Evolutionary conservation across 2,888 invertebrate species (phyloP), one percentile per base, ranked within the genome.

Genomic region (Galeruca laticollis): DNA sequence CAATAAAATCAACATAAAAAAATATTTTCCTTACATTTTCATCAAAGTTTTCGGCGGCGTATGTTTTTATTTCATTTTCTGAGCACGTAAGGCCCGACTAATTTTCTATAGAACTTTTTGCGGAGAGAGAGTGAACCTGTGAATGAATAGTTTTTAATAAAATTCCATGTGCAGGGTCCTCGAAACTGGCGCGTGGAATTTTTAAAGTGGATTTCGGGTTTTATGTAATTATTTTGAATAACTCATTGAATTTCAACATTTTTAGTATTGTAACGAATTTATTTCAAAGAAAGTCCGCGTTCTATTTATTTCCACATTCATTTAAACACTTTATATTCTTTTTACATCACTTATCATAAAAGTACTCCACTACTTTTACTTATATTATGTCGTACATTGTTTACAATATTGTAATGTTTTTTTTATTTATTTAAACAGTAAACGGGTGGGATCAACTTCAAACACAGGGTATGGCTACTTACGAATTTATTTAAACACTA

Each of bases 21-120:
- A 65, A 65, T 64, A 56, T 64, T 65, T 65, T 65, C 65, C 57
- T 65, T 65, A 57, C 47, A 49, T 65, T 65, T 65, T 65, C 65
- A 65, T 65, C 65, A 57, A 65, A 65, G 47, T 57, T 65, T 65
- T 64, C 13, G 56, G 47, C 52, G 15, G 8, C 5, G 64, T 43
- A 33, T 64, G 47, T 65, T 65, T 65, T 57, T 65, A 65, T 65
- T 65, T 65, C 65, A 65, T 65, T 65, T 65, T 65, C 65, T 5
- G 18, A 35, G 65, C 65, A 65, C 65, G 65, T 65, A 65, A 65
- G 65, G 57, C 65, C 31, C 20, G 40, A 33, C 31, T 65, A 65
- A 65, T 65, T 65, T 65, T 65, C 65, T 65, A 57, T 65, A 54
- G 49, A 33, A 65, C 47, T 57, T 65, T 57, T 57, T 43, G n/a